These are phyloP conservation scores for Carcharodon carcharias DNA, from an alignment of 2,797 vertebrate genomes.

Conservation along the genomic window DNA sequence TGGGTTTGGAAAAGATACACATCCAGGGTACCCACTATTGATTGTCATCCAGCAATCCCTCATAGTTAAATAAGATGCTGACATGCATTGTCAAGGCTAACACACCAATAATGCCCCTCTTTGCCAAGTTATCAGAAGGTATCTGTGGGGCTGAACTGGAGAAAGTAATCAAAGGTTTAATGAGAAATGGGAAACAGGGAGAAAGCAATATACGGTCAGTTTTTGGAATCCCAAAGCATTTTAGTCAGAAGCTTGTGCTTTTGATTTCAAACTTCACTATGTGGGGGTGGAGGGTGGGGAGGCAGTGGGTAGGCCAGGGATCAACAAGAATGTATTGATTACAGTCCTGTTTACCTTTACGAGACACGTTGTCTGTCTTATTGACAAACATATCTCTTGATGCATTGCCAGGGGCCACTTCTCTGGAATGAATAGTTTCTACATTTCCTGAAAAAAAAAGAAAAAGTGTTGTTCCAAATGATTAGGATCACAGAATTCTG, in stretches of 20 bases:
- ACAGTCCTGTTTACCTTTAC: constrained; percentile 60
- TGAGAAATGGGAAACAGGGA: not conserved
- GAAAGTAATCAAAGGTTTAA: not conserved
- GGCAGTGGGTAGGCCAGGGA: not conserved
- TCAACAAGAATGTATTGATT: not conserved
- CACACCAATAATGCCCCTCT: not conserved
- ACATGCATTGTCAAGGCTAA: not conserved
- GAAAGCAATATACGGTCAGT: not conserved
- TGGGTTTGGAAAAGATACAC: not conserved
- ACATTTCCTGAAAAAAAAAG: constrained; percentile 53
- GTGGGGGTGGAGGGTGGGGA: no score
- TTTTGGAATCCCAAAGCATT: not conserved
- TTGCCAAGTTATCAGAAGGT: not conserved
- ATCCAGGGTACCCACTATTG: not conserved
- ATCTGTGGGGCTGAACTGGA: not conserved
- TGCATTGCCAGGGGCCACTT: constrained; percentile 69
- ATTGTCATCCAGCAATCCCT: not conserved
- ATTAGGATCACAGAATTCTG: not conserved
- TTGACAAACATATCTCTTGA: constrained; percentile 71
- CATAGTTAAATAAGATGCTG: not conserved
- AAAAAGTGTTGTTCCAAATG: not conserved
- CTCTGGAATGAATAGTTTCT: constrained; percentile 81
- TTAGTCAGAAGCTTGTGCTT: not conserved
- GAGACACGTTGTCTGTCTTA: constrained; percentile 57
- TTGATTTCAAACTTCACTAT: not conserved